These are phyloP conservation scores for Lepidostoma basale DNA, from an alignment of 1,140 invertebrate genomes.

Conservation along the genomic window DNA sequence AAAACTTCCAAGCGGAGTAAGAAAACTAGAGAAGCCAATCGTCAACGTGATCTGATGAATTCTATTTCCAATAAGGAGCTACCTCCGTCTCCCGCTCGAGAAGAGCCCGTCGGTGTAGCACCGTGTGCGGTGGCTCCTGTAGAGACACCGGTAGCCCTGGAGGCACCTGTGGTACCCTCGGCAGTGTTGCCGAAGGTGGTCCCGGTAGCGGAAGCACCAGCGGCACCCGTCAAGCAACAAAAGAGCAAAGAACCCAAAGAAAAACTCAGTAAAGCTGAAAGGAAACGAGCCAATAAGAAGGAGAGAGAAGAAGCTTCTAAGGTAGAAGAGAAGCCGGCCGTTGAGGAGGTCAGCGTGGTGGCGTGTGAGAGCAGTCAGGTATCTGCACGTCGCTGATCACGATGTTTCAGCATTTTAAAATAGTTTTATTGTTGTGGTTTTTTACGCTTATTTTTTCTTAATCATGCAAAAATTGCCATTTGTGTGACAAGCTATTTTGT, in stretches of 20 bases:
- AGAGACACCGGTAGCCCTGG: not conserved
- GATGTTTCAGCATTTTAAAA: too few species aligned
- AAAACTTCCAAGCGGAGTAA: slow-evolving; percentile 34
- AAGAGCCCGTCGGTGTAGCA: not conserved
- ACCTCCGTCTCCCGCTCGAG: slow-evolving; percentile 21
- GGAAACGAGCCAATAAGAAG: slow-evolving; percentile 36
- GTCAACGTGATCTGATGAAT: slow-evolving; percentile 29
- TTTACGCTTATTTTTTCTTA: too few species aligned
- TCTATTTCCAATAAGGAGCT: slow-evolving; percentile 40
- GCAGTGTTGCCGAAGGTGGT: not conserved
- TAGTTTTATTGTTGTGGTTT: too few species aligned
- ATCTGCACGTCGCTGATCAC: too few species aligned
- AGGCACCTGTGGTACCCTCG: not conserved
- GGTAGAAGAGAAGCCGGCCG: slow-evolving; percentile 7
- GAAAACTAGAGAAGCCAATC: slow-evolving; percentile 29
- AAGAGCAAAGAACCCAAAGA: slow-evolving; percentile 30
- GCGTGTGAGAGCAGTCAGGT: slow-evolving; percentile 11
- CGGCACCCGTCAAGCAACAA: not conserved
- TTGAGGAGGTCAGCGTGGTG: not conserved
- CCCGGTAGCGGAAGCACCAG: not conserved
- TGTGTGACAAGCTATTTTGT: too few species aligned
- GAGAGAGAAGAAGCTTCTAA: slow-evolving; percentile 28
- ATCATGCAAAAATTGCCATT: too few species aligned
- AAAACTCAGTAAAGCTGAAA: slow-evolving; percentile 34
- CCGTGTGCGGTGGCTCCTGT: not conserved